Evolutionary conservation across 2,797 vertebrate genomes (phyloP).

Genomic region (Aldrovandia affinis): DNA sequence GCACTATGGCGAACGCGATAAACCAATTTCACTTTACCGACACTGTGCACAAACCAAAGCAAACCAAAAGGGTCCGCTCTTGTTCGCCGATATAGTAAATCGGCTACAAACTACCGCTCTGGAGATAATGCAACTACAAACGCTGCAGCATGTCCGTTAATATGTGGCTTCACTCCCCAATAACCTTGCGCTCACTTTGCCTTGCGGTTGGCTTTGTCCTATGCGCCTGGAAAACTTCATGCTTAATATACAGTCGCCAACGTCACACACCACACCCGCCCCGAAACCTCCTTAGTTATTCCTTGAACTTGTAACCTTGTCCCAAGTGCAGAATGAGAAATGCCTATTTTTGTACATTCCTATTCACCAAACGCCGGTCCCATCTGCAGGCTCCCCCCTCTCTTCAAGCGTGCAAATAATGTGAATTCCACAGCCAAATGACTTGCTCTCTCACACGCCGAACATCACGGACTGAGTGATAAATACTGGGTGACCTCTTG

Average conservation of each 20-base stretch:
- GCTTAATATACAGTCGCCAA: constrained; percentile 33
- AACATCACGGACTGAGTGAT: too few species aligned
- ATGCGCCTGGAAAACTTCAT: constrained; percentile 20
- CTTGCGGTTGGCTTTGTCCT: background rate
- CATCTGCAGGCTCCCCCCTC: background rate
- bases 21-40: background rate
- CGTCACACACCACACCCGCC: constrained; percentile 40
- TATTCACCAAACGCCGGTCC: background rate
- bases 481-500: too few species aligned
- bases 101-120: background rate
- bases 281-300: background rate
- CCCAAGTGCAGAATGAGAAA: background rate
- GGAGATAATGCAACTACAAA: background rate
- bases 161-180: background rate
- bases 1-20: background rate
- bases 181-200: background rate
- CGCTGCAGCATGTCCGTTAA: background rate
- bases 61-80: background rate
- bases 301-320: constrained; percentile 22
- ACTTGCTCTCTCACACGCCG: too few species aligned
- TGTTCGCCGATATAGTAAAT: background rate
- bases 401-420: background rate
- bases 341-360: background rate
- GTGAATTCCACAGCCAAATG: background rate
- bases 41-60: background rate